Base-by-base conservation (phyloP, 1,140 invertebrate genomes). In the Meloidogyne floridensis region DNA sequence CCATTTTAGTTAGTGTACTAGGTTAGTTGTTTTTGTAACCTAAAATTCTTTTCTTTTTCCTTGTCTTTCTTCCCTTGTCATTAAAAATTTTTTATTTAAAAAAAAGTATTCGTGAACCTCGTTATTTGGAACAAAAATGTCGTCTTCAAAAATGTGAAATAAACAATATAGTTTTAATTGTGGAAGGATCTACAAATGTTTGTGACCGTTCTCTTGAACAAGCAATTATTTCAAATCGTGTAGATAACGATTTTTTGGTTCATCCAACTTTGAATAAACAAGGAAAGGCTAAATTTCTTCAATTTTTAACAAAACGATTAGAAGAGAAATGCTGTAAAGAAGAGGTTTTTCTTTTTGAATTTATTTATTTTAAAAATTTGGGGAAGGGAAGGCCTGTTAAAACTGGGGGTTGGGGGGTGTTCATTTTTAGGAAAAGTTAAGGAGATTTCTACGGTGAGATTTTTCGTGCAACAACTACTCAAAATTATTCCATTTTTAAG, bases 71-170 rank as follows among this genome's bases (percentile, higher is more conserved):
- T n/a, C n/a, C n/a, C n/a, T n/a, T n/a, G n/a, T 47, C 43, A 3
- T 47, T 3, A 47, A 47, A 47, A 47, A 47, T 47, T 47, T 47
- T 47, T 47, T n/a, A n/a, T n/a, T n/a, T n/a, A n/a, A n/a, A n/a
- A n/a, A n/a, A n/a, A 3, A 87, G 85, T 42, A 87, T 87, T 65
- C 81, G 82, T 20, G 73, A 87, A 42, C 47, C 85, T 13, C 87
- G 86, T 11, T 89, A 87, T 54, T 20, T 79, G 59, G 86, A 87
- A 59, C 86, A 87, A 74, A 87, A 87, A 78, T 80, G 54, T 11
- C 86, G 86, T 43, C 81, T 87, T 18, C 73, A 79, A 56, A 72
- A 84, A 13, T 85, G 77, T 18, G 85, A 82, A 47, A 79, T 87
- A 42, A 54, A 71, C 7, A 87, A 87, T 73, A 77, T 87, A 32